Base-by-base conservation (phyloP, 2,888 invertebrate species). In the Amblyjoppa proteus region DNA sequence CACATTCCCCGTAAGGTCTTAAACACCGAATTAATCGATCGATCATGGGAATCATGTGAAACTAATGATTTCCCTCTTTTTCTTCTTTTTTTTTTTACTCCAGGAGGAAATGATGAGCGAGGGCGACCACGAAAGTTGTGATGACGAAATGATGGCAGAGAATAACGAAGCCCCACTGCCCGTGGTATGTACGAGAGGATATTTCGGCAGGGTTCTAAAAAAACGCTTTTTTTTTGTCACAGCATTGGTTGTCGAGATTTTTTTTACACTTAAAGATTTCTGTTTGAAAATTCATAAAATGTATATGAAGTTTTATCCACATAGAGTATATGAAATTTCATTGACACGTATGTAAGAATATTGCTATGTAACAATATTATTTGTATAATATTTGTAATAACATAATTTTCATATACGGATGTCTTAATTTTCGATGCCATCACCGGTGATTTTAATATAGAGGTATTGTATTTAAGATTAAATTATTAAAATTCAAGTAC, bases 61-160 rank as follows among this genome's bases (percentile, higher is more conserved):
- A 58, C 28, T 9, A 28, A 58, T 28, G 25, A 3, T 25, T 25
- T 13, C 11, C 9, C 56, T 11, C 4, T 28, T 31, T 34, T 69
- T 75, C 38, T 38, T 69, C 20, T 20, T 20, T 70, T 74, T 2
- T n/a, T 71, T 9, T 16, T 66, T 51, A 41, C 49, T 88, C 81
- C 87, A 93, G 92, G 94, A 94, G 88, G 94, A 94, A 88, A 92
- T 93, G 93, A 93, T 93, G 91, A 93, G 93, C 86, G 93, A 93
- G 53, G 93, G 93, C 25, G 94, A 94, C 84, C 93, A 94, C 81
- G 93, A 94, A 84, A 94, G 94, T 85, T 94, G 94, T 92, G 94
- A 94, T 87, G 94, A 94, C 71, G 94, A 94, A 41, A 90, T 93
- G 90, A 92, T 92, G 91, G 89, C 91, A 71, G 94, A 94, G 78